These are phyloP conservation scores for Antheraea pernyi DNA, from an alignment of 1,140 invertebrate genomes.

Conservation along the genomic window DNA sequence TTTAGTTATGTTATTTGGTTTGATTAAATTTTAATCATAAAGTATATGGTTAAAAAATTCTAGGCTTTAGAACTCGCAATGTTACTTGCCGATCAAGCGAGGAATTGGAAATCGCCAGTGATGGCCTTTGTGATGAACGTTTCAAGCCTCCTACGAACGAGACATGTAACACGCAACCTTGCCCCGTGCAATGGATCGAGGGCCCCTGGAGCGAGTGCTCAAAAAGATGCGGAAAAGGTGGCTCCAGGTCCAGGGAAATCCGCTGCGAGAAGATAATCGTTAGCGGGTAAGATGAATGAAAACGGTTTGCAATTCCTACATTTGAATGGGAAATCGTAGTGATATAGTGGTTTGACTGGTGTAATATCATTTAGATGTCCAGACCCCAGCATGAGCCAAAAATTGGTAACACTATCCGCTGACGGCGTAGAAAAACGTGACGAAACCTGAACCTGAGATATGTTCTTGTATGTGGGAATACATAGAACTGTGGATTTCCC, in stretches of 20 bases:
- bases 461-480: too few species aligned
- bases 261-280: constrained; percentile 88
- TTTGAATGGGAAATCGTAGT: too few species aligned
- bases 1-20: too few species aligned
- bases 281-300: constrained; percentile 64
- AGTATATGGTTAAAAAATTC: not conserved
- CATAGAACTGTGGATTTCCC: too few species aligned
- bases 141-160: constrained; percentile 84
- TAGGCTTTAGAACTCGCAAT: constrained; percentile 86
- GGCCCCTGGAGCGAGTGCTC: constrained; percentile 92
- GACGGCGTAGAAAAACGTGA: too few species aligned
- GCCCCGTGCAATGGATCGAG: constrained; percentile 90
- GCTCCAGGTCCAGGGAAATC: constrained; percentile 84
- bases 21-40: too few species aligned
- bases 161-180: constrained; percentile 87
- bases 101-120: constrained; percentile 84
- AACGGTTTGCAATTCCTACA: too few species aligned
- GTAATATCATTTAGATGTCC: too few species aligned
- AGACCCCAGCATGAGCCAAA: too few species aligned
- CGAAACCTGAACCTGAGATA: too few species aligned
- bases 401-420: too few species aligned
- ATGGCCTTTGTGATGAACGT: constrained; percentile 88
- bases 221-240: constrained; percentile 88
- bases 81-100: constrained; percentile 86
- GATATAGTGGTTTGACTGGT: too few species aligned